A percentile compares a stretch with the other conserved stretches of the same genome.
These are phyloP conservation scores for Turdus rufiventris DNA, from an alignment of 2,113 vertebrate species.

Conservation along the genomic window DNA sequence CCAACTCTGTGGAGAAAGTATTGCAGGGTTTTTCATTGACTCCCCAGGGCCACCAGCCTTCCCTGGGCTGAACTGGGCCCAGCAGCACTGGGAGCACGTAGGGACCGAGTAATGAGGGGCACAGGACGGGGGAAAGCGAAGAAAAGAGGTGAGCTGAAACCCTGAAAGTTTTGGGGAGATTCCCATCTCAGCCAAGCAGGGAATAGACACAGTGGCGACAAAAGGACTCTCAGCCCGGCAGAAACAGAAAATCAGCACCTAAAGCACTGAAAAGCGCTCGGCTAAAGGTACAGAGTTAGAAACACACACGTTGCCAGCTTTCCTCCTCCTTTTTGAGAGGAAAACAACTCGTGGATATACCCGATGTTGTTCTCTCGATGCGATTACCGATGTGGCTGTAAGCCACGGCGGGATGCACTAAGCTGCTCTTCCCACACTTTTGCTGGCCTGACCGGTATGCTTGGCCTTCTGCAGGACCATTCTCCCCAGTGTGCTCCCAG, in stretches of 20 bases:
- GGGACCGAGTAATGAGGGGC: not conserved
- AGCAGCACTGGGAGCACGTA: not conserved
- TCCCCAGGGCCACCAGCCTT: not conserved
- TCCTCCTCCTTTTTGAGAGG: not conserved
- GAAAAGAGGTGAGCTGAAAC: not conserved
- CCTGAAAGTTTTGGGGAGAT: not conserved
- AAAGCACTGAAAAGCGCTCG: not conserved
- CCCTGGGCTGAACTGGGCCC: not conserved
- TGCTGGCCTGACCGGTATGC: not conserved
- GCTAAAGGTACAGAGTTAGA: not conserved
- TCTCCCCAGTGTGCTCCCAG: constrained; percentile 37
- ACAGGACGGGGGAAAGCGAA: not conserved
- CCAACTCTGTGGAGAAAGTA: not conserved
- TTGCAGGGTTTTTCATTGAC: not conserved
- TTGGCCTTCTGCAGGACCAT: constrained; percentile 73
- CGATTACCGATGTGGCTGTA: not conserved
- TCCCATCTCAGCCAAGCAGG: rapidly evolving
- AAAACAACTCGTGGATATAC: not conserved
- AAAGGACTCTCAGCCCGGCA: not conserved
- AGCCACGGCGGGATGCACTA: not conserved
- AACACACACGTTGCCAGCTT: not conserved
- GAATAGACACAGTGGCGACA: rapidly evolving
- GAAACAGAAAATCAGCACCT: not conserved
- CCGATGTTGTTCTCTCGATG: rapidly evolving
- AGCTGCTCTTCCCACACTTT: not conserved